A percentile compares a stretch with the other conserved stretches of the same genome.
Conservation (phyloP, 2,888 invertebrate genomes). For the Elysia crispata region DNA sequence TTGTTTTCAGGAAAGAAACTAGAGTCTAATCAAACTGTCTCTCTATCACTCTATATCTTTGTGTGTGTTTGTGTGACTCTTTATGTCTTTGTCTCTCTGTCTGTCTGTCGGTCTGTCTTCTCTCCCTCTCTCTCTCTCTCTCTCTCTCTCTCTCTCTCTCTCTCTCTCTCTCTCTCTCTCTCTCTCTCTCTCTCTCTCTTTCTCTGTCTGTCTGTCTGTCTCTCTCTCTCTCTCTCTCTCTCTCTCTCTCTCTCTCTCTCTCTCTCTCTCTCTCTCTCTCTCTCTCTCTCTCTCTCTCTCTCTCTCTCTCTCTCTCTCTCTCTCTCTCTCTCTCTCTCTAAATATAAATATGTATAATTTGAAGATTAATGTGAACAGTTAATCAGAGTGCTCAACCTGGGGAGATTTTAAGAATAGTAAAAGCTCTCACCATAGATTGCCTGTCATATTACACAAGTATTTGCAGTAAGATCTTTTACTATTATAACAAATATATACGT, state of each 20-base stretch:
- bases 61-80: conserved; percentile 18
- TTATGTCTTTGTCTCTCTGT: conserved; percentile 10
- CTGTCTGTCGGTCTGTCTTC: not conserved
- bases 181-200: conserved; percentile 24
- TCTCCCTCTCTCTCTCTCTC: not conserved
- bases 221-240: conserved; percentile 29
- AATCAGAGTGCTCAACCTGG: no score
- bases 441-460: no score
- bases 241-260: conserved; percentile 22
- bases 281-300: not conserved
- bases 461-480: no score
- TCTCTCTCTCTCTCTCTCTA: no score
- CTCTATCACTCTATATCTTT: conserved; percentile 26
- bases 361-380: no score
- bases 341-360: no score
- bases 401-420: no score
- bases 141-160: conserved; percentile 17
- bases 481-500: no score
- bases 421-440: no score
- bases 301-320: conserved; percentile 1
- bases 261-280: not conserved
- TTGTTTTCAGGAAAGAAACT: not conserved
- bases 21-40: not conserved
- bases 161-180: conserved; percentile 37
- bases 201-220: conserved; percentile 27